Evolutionary conservation across 2,797 vertebrate species (phyloP).

Genomic region (Sphenopsis melanotis): DNA sequence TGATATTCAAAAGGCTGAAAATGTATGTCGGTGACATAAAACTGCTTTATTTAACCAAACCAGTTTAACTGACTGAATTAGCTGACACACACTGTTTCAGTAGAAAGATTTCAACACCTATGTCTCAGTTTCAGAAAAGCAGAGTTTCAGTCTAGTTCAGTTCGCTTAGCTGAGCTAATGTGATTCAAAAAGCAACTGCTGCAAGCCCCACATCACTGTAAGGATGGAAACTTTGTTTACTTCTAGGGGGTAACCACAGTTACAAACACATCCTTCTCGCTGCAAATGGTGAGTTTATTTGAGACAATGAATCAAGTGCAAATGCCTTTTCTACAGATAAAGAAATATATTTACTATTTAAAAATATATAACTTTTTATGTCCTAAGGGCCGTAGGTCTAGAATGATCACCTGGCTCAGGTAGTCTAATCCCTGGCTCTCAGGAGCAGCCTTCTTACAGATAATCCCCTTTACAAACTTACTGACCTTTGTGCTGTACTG

Average conservation of each 20-base stretch:
- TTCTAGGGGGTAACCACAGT: not conserved
- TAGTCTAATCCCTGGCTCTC: not conserved
- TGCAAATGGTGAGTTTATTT: not conserved
- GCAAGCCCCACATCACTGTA: not conserved
- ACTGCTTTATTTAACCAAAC: conserved; percentile 16
- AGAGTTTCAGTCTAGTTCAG: not conserved
- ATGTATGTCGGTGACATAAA: not conserved
- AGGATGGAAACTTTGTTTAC: not conserved
- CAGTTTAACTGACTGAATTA: not conserved
- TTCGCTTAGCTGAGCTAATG: not conserved
- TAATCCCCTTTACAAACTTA: not conserved
- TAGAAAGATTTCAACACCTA: not conserved
- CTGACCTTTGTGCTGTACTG: not conserved
- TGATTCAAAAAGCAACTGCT: not conserved
- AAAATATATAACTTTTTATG: not conserved
- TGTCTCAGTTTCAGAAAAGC: not conserved
- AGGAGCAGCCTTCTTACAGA: not conserved
- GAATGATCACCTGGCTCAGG: not conserved
- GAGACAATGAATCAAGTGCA: not conserved
- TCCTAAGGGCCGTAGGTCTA: not conserved
- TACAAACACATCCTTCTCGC: not conserved
- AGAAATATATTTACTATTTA: not conserved
- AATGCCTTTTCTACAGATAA: not conserved
- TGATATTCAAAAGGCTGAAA: not conserved
- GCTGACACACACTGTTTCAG: not conserved